Conservation (phyloP, 2,797 vertebrate genomes). For the Lithobates pipiens region DNA sequence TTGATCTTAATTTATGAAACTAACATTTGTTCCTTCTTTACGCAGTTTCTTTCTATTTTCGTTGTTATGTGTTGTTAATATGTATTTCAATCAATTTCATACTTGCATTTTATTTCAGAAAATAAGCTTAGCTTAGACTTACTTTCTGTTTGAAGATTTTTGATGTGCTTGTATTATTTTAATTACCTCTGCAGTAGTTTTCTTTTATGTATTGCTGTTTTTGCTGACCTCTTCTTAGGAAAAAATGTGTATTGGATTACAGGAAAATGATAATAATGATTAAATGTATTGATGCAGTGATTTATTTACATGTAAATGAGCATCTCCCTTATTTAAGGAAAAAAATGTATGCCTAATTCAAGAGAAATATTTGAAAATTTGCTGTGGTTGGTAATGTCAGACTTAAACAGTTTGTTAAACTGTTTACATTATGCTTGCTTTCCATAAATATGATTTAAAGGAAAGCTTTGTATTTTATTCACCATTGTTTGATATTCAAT, state of each 20-base stretch:
- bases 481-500: too few species aligned
- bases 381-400: too few species aligned
- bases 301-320: background rate
- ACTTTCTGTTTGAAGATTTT: conserved; percentile 60
- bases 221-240: conserved; percentile 15
- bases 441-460: too few species aligned
- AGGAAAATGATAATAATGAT: conserved; percentile 45
- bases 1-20: conserved; percentile 46
- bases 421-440: too few species aligned
- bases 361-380: too few species aligned
- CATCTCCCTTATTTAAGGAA: background rate
- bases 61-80: conserved; percentile 46
- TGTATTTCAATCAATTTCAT: conserved; percentile 59
- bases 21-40: conserved; percentile 43
- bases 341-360: too few species aligned
- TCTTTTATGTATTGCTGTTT: conserved; percentile 54
- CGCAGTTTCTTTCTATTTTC: conserved; percentile 16
- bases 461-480: too few species aligned
- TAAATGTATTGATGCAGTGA: conserved; percentile 46
- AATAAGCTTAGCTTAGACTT: conserved; percentile 38
- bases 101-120: conserved; percentile 39
- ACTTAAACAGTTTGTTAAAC: too few species aligned
- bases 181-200: conserved; percentile 47
- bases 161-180: conserved; percentile 49
- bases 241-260: conserved; percentile 43